Percentiles rank a stretch among this genome's conserved stretches.
Evolutionary conservation across 2,797 vertebrate genomes (phyloP).

Genomic region (Presbytis comata): DNA sequence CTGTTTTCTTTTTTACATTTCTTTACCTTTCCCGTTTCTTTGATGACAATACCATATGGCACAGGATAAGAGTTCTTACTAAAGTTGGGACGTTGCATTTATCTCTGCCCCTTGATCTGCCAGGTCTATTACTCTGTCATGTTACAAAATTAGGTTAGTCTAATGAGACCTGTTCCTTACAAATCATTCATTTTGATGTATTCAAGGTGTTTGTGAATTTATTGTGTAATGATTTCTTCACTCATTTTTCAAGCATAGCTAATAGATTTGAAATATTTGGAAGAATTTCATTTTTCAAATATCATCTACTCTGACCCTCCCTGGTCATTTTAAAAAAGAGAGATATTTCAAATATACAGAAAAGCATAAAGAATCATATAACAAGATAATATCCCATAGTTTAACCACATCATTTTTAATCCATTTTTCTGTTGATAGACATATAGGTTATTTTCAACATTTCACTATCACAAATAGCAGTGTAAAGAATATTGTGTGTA

Average conservation of each 20-base stretch:
- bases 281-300: constrained; percentile 29
- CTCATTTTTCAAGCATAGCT: constrained; percentile 16
- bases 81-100: neutral
- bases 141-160: constrained; percentile 48
- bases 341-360: constrained; percentile 18
- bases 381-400: neutral
- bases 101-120: constrained; percentile 31
- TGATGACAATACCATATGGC: constrained; percentile 25
- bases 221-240: constrained; percentile 22
- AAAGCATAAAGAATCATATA: neutral
- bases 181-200: neutral
- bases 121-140: constrained; percentile 27
- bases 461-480: neutral
- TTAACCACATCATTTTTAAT: neutral
- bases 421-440: neutral
- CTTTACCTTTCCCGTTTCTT: neutral
- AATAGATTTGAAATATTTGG: constrained; percentile 27
- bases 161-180: neutral
- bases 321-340: neutral
- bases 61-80: constrained; percentile 23
- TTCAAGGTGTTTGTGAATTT: constrained; percentile 52
- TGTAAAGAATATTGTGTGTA: neutral
- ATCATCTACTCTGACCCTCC: neutral
- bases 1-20: neutral
- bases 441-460: neutral